Evolutionary conservation across 1,140 invertebrate species (phyloP), one percentile per base, ranked within the genome.

Genomic region (Reticulitermes speratus): DNA sequence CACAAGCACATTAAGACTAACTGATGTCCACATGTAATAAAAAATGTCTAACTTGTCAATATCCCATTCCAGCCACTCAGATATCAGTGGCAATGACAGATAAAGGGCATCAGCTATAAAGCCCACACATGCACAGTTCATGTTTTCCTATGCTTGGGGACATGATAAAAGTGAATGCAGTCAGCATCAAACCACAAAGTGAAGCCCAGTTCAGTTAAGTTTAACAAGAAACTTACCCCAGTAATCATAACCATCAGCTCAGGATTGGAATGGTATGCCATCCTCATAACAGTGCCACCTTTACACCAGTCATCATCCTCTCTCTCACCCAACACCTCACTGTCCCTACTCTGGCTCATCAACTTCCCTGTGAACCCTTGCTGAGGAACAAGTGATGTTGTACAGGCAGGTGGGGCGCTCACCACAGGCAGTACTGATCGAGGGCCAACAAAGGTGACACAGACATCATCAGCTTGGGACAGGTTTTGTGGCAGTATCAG

Each of bases 381-480:
- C 16, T 44, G 44, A 48, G 65, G 65, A 44, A 32, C 1, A 9
- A 44, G 44, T 3, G 25, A 16, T 32, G 86, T 82, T 44, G 48
- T 69, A 52, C 86, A 86, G 2, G 81, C 45, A 83, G 86, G 86
- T 23, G 82, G 82, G 19, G 86, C 38, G n/a, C 59, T 65, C 9
- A 82, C 55, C 21, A 86, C 59, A 23, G 86, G 86, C 86, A 86
- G 82, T 8, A 86, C 44, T 0, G 86, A 82, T 44, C 83, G 82
- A 48, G 86, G 86, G 11, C 86, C 86, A 48, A 65, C 45, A 69
- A 86, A 86, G 19, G 86, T 86, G 23, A 86, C 86, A 84, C 86
- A 86, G 3, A 86, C 83, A 25, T 86, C 86, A 52, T 86, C 81
- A 44, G 19, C 52, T 69, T 86, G 59, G 21, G 86, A 86, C 5